Conservation (phyloP, 2,113 vertebrate genomes). For the Chaetorhynchus papuensis region DNA sequence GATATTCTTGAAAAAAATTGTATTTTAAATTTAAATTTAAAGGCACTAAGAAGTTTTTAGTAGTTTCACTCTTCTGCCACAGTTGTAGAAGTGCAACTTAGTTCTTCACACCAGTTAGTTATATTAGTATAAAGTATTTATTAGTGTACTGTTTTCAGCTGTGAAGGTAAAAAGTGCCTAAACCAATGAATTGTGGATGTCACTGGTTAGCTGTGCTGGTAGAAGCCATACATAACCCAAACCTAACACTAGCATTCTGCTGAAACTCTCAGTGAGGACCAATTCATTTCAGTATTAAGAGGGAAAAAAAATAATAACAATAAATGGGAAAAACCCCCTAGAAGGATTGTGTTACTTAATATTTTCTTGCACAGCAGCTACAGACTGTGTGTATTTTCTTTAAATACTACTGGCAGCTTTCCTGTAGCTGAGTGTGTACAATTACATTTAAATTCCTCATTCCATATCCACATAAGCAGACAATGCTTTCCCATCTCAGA, state of each 20-base stretch:
- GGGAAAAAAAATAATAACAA: not conserved
- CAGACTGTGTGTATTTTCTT: not conserved
- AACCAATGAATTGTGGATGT: not conserved
- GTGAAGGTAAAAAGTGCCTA: not conserved
- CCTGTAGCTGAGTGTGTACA: not conserved
- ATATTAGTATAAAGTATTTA: not conserved
- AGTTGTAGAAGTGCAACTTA: not conserved
- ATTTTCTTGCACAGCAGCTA: not conserved
- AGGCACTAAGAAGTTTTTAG: not conserved
- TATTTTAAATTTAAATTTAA: not conserved
- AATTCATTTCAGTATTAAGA: not conserved
- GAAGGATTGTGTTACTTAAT: not conserved
- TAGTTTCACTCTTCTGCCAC: not conserved
- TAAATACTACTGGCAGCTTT: not conserved
- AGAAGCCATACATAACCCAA: not conserved
- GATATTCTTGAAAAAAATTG: not conserved
- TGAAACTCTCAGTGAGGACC: not conserved
- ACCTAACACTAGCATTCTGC: not conserved
- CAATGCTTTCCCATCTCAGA: not conserved
- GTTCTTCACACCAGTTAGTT: not conserved
- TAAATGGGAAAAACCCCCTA: rapidly evolving
- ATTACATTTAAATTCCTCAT: not conserved
- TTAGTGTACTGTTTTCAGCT: not conserved
- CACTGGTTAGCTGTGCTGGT: not conserved
- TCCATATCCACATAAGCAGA: not conserved